A percentile compares a stretch with the other conserved stretches of the same genome.
phyloP scores from a whole-genome alignment of 1,140 invertebrate genomes.

The Asbolus verrucosus region DNA sequence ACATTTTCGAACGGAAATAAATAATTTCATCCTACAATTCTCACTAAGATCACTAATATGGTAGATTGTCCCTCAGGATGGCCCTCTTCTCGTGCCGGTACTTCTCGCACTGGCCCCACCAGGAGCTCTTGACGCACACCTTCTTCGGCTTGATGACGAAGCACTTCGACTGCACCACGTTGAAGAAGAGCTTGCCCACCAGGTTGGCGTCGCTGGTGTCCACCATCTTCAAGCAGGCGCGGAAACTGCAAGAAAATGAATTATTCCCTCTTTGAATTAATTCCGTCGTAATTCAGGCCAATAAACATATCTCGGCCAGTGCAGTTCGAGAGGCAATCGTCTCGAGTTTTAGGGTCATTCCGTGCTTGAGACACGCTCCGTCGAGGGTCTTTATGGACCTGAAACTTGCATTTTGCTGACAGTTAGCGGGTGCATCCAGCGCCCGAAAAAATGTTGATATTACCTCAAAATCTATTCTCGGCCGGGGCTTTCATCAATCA shows the following conservation, averaged over 20 bases:
- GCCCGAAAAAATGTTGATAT: too few species aligned
- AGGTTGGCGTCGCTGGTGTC: slow-evolving; percentile 86
- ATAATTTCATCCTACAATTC: not conserved
- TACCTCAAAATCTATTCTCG: not conserved
- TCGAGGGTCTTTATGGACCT: slow-evolving; percentile 18
- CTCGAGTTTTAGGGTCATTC: slow-evolving; percentile 5
- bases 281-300: slow-evolving; percentile 47
- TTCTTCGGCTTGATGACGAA: slow-evolving; percentile 86
- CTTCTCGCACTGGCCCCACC: slow-evolving; percentile 86
- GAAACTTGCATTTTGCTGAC: slow-evolving; percentile 29
- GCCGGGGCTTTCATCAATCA: not conserved
- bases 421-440: not conserved
- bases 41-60: slow-evolving; percentile 68
- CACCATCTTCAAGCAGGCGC: slow-evolving; percentile 89
- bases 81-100: slow-evolving; percentile 79
- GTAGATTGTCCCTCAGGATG: slow-evolving; percentile 78
- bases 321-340: slow-evolving; percentile 40
- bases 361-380: not conserved
- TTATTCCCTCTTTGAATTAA: too few species aligned
- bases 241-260: slow-evolving; percentile 78
- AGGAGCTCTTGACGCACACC: slow-evolving; percentile 79
- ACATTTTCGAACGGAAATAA: slow-evolving; percentile 30
- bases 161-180: slow-evolving; percentile 91
- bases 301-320: slow-evolving; percentile 47
- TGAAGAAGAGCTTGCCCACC: slow-evolving; percentile 94